Conservation (phyloP, 2,797 vertebrate genomes). For the Pteronotus mesoamericanus region DNA sequence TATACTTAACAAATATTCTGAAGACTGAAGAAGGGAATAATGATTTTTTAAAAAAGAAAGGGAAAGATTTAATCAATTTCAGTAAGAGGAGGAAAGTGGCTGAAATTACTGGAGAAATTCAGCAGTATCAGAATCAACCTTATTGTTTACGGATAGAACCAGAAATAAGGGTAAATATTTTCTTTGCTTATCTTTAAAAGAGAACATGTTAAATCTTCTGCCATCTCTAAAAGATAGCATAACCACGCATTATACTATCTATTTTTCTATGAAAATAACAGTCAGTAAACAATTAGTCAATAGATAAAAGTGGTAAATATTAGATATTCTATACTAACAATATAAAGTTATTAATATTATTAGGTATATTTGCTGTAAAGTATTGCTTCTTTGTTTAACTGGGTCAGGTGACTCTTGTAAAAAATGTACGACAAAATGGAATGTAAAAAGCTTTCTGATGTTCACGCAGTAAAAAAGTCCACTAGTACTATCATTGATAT, state of each 20-base stretch:
- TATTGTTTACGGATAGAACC: slow-evolving; percentile 94
- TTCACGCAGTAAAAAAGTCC: slow-evolving; percentile 23
- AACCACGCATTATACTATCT: background rate
- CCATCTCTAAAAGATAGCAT: slow-evolving; percentile 25
- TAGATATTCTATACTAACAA: background rate
- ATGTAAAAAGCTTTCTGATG: slow-evolving; percentile 12
- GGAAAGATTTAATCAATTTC: slow-evolving; percentile 98
- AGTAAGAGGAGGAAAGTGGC: slow-evolving; percentile 98
- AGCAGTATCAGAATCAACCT: slow-evolving; percentile 99
- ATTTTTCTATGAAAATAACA: slow-evolving; percentile 42
- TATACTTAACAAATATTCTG: slow-evolving; percentile 98
- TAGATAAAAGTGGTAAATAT: slow-evolving; percentile 8
- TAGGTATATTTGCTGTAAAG: slow-evolving; percentile 21
- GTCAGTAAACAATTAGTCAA: background rate
- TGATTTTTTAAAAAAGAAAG: slow-evolving; percentile 94
- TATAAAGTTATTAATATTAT: background rate
- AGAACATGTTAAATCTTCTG: background rate
- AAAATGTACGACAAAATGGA: background rate
- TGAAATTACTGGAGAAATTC: slow-evolving; percentile 98
- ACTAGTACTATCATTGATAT: background rate
- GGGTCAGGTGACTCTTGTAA: background rate
- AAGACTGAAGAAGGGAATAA: slow-evolving; percentile 99
- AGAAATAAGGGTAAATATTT: slow-evolving; percentile 90
- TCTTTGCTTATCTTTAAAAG: slow-evolving; percentile 52
- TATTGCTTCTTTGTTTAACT: background rate